Base-by-base conservation (phyloP, 2,888 invertebrate genomes). In the Octodonta nipae region DNA sequence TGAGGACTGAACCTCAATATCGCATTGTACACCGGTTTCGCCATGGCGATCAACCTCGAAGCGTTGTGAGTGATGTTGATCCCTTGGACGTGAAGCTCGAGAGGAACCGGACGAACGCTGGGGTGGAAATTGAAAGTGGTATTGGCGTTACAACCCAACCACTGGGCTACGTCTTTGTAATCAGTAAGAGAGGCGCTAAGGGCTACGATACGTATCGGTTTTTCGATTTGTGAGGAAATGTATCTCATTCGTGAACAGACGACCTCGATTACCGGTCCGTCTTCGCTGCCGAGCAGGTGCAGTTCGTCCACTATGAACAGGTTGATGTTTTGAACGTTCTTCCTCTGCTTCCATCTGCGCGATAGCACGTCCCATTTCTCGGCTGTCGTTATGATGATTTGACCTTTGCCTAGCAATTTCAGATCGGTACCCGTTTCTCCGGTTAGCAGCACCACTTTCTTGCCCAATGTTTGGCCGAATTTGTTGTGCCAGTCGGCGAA, bases 291-390 rank as follows among this genome's bases (percentile, higher is more conserved):
- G 32, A 88, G 70, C 37, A 89, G 64, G 52, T 98, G 95, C 13
- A 99, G 66, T 47, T 98, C 96, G 55, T 98, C 98, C 11, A 91
- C 89, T 38, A 98, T 88, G 60, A 98, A 92, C 10, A 99, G 68
- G 38, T 91, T 86, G 5, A 98, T 81, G 52, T 89, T 93, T 54
- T 96, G 96, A 0, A 99, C 95, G 57, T 93, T 92, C 63, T 96
- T 96, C 16, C 98, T 73, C 52, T 98, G 96, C 52, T 98, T 98
- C 98, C 98, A 99, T 41, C 98, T 72, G 33, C 98, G 71, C 0
- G 98, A 98, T 2, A 98, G 67, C 3, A 98, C 89, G 58, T 99
- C 98, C 98, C 98, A 99, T 50, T 93, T 92, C 54, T 96, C 95
- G 0, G 95, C 93, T 0, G 95, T 96, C 3, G 89, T 85, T 40